phyloP scores from a whole-genome alignment of 2,888 invertebrate genomes.

The Homarus gammarus region DNA sequence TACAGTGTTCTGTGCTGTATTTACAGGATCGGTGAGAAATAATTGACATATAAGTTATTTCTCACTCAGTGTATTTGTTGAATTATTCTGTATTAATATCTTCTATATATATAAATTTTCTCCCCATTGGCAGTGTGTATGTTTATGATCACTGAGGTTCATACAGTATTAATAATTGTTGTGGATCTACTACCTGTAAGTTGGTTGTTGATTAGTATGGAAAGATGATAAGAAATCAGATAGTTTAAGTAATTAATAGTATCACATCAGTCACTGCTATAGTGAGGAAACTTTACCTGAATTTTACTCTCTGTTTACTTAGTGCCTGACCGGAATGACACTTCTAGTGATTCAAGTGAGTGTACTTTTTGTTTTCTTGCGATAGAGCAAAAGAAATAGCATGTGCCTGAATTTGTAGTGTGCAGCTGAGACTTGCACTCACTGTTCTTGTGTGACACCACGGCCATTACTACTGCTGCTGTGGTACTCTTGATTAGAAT shows the following conservation, averaged over 20 bases:
- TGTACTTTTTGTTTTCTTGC: slow-evolving; percentile 7
- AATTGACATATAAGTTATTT: too few relatives aligned
- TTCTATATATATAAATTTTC: too few relatives aligned
- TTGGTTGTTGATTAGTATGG: not conserved
- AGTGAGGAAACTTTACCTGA: slow-evolving; percentile 1
- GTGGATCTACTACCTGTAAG: too few relatives aligned
- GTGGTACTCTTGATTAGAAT: too few relatives aligned
- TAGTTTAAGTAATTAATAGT: not conserved
- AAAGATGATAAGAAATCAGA: not conserved
- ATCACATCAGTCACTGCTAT: not conserved
- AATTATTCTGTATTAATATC: too few relatives aligned
- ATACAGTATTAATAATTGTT: too few relatives aligned
- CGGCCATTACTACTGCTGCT: too few relatives aligned
- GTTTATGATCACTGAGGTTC: too few relatives aligned
- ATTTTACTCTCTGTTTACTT: slow-evolving; percentile 19
- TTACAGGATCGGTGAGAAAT: too few relatives aligned
- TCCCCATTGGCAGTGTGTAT: too few relatives aligned
- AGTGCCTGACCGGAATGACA: slow-evolving; percentile 27
- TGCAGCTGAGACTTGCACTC: not conserved
- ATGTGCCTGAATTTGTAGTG: not conserved
- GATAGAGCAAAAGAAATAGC: not conserved
- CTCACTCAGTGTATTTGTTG: too few relatives aligned
- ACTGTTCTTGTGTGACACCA: not conserved
- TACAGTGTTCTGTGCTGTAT: too few relatives aligned
- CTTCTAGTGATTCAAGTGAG: slow-evolving; percentile 25